A percentile compares a stretch with the other conserved stretches of the same genome.
Evolutionary conservation across 2,113 vertebrate species (phyloP).

Genomic region (Indicator maculatus): DNA sequence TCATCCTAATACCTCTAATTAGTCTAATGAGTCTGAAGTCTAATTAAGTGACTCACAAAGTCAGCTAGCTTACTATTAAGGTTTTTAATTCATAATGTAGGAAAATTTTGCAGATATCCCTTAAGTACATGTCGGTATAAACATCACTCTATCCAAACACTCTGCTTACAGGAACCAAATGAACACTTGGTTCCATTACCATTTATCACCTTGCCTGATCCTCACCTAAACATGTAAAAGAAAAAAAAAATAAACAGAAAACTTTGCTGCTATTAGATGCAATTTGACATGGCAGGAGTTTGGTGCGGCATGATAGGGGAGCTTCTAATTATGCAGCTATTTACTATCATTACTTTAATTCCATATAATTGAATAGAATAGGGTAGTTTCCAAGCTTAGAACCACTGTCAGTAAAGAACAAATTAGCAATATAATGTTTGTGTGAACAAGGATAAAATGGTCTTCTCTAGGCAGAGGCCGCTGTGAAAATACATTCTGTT

Average conservation of each 20-base stretch:
- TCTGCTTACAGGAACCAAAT: background rate
- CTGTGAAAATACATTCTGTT: slow-evolving; percentile 54
- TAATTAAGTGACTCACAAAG: background rate
- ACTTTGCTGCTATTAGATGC: background rate
- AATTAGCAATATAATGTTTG: slow-evolving; percentile 1
- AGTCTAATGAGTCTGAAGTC: too few relatives aligned
- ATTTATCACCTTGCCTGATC: background rate
- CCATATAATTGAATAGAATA: slow-evolving; percentile 2
- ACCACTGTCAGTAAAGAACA: slow-evolving; percentile 20
- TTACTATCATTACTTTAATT: slow-evolving; percentile 50
- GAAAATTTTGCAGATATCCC: background rate
- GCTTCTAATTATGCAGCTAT: slow-evolving; percentile 46
- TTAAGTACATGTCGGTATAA: background rate
- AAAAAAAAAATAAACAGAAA: background rate
- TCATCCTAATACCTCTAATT: too few relatives aligned
- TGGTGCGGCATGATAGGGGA: background rate
- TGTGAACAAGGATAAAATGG: slow-evolving; percentile 28
- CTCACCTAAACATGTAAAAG: background rate
- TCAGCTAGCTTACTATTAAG: background rate
- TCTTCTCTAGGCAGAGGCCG: background rate
- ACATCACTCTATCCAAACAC: background rate
- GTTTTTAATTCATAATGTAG: background rate
- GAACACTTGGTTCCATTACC: background rate
- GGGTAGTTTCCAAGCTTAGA: slow-evolving; percentile 63
- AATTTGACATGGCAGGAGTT: background rate